phyloP scores from a whole-genome alignment of 1,140 invertebrate genomes.

The Bradysia coprophila region DNA sequence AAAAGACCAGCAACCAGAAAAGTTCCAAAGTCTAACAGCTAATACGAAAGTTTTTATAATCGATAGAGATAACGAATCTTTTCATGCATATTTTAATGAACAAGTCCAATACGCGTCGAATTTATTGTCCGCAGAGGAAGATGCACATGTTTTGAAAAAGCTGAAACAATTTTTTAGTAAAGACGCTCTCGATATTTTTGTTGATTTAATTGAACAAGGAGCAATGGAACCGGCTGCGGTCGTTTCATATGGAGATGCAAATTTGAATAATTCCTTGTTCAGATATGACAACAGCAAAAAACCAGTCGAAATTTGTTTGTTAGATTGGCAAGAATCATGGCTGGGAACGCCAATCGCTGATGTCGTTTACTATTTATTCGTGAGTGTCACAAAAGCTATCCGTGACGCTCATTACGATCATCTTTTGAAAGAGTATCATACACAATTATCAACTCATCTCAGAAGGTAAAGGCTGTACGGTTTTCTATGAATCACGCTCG shows the following conservation, averaged over 20 bases:
- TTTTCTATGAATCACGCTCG: not conserved
- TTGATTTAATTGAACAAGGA: not conserved
- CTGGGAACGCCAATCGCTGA: constrained; percentile 28
- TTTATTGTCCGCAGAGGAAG: not conserved
- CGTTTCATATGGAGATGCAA: constrained; percentile 2
- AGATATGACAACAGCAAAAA: constrained; percentile 8
- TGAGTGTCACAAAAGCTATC: constrained; percentile 24
- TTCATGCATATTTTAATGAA: not conserved
- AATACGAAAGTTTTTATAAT: constrained; percentile 5
- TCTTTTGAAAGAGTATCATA: constrained; percentile 26
- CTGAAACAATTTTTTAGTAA: not conserved
- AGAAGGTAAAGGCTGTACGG: no score
- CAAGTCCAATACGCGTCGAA: not conserved
- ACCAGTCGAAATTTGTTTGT: constrained; percentile 12
- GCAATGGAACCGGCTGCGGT: not conserved
- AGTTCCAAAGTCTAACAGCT: constrained; percentile 8
- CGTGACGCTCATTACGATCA: constrained; percentile 22
- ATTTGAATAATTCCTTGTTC: constrained; percentile 21
- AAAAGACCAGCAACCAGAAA: constrained; percentile 12
- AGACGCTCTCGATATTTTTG: not conserved
- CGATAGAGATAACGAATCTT: not conserved
- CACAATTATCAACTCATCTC: constrained; percentile 12
- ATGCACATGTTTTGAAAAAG: not conserved
- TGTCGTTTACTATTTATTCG: constrained; percentile 31
- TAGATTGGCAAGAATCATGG: constrained; percentile 32